Evolutionary conservation across 2,888 invertebrate genomes (phyloP).

Genomic region (Boloria selene): DNA sequence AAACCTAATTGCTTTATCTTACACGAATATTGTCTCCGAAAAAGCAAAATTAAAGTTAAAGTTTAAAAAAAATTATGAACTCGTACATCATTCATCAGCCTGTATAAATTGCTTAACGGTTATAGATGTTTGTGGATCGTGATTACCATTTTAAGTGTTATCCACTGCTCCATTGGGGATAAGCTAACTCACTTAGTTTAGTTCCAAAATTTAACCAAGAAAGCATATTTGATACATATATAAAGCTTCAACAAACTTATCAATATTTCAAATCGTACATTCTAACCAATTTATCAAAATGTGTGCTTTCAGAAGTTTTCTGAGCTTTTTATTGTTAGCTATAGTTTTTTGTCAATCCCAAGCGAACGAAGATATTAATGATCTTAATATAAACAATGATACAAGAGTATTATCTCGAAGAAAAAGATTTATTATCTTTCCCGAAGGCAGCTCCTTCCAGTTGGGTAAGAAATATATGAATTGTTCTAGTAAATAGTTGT

Average conservation of each 20-base stretch:
- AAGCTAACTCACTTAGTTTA: slow-evolving; percentile 42
- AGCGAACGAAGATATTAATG: slow-evolving; percentile 13
- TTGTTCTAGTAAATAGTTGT: slow-evolving; percentile 13
- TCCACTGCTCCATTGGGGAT: slow-evolving; percentile 33
- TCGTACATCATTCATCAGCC: too few relatives aligned
- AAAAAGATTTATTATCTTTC: slow-evolving; percentile 82
- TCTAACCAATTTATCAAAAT: slow-evolving; percentile 11
- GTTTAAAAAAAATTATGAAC: not conserved
- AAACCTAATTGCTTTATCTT: too few relatives aligned
- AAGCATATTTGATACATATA: slow-evolving; percentile 7
- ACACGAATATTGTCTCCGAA: too few relatives aligned
- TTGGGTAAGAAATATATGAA: slow-evolving; percentile 66
- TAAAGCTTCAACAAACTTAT: not conserved
- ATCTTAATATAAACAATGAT: slow-evolving; percentile 25
- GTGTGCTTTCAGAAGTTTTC: slow-evolving; percentile 5
- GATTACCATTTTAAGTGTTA: slow-evolving; percentile 50
- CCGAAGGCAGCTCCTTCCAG: slow-evolving; percentile 84
- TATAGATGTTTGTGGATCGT: slow-evolving; percentile 60
- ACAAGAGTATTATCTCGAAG: slow-evolving; percentile 69
- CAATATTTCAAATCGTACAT: not conserved
- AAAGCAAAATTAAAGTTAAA: not conserved
- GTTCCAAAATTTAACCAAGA: slow-evolving; percentile 39
- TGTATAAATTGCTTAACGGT: slow-evolving; percentile 52
- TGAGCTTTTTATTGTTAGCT: slow-evolving; percentile 5
- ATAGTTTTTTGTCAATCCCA: slow-evolving; percentile 21